phyloP scores from a whole-genome alignment of 1,140 invertebrate species.

The Neodiprion lecontei region DNA sequence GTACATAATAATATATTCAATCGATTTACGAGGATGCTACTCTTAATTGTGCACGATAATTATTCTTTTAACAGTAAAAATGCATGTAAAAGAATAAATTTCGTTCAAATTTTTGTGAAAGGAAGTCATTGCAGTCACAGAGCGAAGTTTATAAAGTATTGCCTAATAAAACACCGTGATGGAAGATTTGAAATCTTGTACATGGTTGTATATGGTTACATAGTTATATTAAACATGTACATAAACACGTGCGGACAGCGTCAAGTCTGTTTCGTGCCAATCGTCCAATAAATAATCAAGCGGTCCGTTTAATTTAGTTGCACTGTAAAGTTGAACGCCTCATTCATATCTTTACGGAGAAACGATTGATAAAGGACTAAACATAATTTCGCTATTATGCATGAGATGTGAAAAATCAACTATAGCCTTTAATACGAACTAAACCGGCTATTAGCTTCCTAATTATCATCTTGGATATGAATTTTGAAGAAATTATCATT shows the following conservation, averaged over 20 bases:
- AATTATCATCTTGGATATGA: not conserved
- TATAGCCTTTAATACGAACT: conserved; percentile 5
- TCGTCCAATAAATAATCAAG: not conserved
- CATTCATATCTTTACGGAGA: not conserved
- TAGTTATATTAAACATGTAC: conserved; percentile 3
- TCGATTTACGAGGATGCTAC: not conserved
- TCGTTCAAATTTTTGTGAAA: not conserved
- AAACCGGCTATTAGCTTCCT: conserved; percentile 7
- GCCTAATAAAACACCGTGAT: not conserved
- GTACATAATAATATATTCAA: not conserved
- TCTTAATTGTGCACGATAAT: not conserved
- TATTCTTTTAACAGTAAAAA: not conserved
- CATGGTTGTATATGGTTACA: not conserved
- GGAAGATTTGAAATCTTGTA: not conserved
- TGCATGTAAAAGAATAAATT: not conserved
- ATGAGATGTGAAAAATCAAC: not conserved
- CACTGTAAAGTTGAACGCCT: conserved; percentile 1
- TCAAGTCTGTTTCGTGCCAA: not conserved
- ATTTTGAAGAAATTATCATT: not conserved
- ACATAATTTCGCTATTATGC: conserved; percentile 1
- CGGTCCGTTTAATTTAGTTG: not conserved
- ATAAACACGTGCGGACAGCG: not conserved
- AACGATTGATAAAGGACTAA: not conserved
- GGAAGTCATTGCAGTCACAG: not conserved
- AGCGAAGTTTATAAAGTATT: conserved; percentile 5